Conservation (phyloP, 2,797 vertebrate species). For the Odontamblyopus rebecca region DNA sequence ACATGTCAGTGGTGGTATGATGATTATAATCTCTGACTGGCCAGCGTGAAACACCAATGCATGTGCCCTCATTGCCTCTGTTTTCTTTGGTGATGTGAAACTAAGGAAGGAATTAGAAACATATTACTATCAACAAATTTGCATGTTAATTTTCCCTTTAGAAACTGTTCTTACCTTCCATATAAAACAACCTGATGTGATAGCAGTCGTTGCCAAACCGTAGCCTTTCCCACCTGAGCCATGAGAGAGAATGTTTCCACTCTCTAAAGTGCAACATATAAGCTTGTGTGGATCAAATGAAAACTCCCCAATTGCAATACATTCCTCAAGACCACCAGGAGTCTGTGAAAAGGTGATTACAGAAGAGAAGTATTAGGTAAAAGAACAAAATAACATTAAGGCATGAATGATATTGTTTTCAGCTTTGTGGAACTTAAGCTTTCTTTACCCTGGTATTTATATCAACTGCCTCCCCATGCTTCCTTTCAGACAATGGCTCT, state of each 20-base stretch:
- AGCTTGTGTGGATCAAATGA: slow-evolving; percentile 84
- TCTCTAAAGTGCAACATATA: slow-evolving; percentile 81
- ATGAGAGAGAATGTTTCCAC: slow-evolving; percentile 80
- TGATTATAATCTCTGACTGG: slow-evolving; percentile 83
- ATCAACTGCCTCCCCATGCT: slow-evolving; percentile 55
- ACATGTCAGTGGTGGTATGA: slow-evolving; percentile 85
- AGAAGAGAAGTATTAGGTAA: background rate
- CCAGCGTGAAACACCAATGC: slow-evolving; percentile 82
- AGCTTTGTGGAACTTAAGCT: background rate
- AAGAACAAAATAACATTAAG: background rate
- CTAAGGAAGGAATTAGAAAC: slow-evolving; percentile 46
- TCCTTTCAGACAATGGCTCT: slow-evolving; percentile 70
- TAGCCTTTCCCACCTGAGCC: slow-evolving; percentile 85
- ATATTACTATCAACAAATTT: background rate
- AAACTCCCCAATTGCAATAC: slow-evolving; percentile 83
- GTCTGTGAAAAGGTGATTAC: slow-evolving; percentile 46
- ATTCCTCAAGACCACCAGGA: slow-evolving; percentile 75
- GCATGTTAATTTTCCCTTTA: background rate
- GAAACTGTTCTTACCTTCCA: slow-evolving; percentile 75
- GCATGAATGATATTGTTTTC: background rate
- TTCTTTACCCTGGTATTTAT: slow-evolving; percentile 64
- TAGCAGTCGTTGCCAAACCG: slow-evolving; percentile 81
- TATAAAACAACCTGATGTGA: slow-evolving; percentile 83
- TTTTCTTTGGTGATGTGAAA: slow-evolving; percentile 84
- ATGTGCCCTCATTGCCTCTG: slow-evolving; percentile 82